Evolutionary conservation across 2,797 vertebrate genomes (phyloP).

Genomic region (Ptychadena robeensis): DNA sequence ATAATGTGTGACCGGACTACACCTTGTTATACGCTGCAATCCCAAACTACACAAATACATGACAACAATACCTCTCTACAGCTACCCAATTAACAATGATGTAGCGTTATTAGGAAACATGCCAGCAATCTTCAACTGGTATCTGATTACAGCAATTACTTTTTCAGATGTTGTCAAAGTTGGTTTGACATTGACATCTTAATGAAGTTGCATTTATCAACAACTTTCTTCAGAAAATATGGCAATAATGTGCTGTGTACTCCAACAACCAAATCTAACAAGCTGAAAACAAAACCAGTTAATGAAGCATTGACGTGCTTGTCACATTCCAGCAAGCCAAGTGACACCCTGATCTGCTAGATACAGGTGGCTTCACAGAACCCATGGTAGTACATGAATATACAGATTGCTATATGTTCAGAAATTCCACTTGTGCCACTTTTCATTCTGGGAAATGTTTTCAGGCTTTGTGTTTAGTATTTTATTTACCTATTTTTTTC

Average conservation of each 20-base stretch:
- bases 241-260: not conserved
- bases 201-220: slow-evolving; percentile 21
- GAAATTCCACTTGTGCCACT: too few species aligned
- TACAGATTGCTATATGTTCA: not conserved
- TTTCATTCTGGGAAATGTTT: too few species aligned
- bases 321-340: slow-evolving; percentile 39
- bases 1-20: not conserved
- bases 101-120: not conserved
- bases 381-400: not conserved
- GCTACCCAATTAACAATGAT: not conserved
- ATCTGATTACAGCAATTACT: slow-evolving; percentile 28
- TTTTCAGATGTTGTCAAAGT: slow-evolving; percentile 22
- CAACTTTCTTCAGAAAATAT: not conserved
- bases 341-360: not conserved
- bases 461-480: too few species aligned
- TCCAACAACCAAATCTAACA: not conserved
- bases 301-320: slow-evolving; percentile 11
- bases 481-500: too few species aligned
- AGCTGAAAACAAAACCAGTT: not conserved
- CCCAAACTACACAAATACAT: not conserved
- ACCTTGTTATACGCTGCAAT: not conserved
- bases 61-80: not conserved
- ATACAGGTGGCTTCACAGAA: not conserved
- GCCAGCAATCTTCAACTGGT: not conserved
- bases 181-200: slow-evolving; percentile 25